Evolutionary conservation across 1,140 invertebrate genomes (phyloP), one percentile per base, ranked within the genome.

Genomic region (Drosophila obscura): DNA sequence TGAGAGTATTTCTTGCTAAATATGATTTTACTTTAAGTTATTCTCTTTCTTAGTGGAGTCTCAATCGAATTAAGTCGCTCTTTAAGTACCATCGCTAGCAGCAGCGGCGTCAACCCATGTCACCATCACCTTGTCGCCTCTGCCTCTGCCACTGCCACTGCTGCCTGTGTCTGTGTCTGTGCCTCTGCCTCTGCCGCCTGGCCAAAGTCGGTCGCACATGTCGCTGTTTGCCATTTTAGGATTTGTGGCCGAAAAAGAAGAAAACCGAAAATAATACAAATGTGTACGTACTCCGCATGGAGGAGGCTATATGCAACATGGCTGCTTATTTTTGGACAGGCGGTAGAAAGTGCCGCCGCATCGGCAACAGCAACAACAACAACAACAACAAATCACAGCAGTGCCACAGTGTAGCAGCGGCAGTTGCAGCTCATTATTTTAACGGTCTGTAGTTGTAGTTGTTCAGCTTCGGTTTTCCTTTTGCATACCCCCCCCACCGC

Each of bases 181-280:
- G 31, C 3, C 3, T 35, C 9, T 35, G 11, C 11, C 35, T 13
- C 35, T 59, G 41, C 43, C 59, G 48, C 41, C 66, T 24, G 65
- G 79, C 79, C 75, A 80, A 87, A 89, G 83, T 89, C 83, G 83
- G 83, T 87, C 83, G 83, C 83, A 87, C 83, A 87, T 87, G 83
- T 89, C 84, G 76, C 84, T 45, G 78, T 77, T 74, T 85, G 81
- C 81, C 81, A 85, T 85, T 85, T 85, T 85, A 85, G 81, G 81
- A 85, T 85, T 85, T 85, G 82, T 85, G 80, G 73, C 82, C 77
- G 73, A 68, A 81, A 59, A 59, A 60, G 35, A 59, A 51, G 58
- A 59, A 64, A 57, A 48, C 31, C 48, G 60, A 61, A 74, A 74
- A 58, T 49, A 73, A 67, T 75, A 75, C 74, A 61, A 72, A 61